Base-by-base conservation (phyloP, 2,113 vertebrate genomes). In the Nicator chloris region DNA sequence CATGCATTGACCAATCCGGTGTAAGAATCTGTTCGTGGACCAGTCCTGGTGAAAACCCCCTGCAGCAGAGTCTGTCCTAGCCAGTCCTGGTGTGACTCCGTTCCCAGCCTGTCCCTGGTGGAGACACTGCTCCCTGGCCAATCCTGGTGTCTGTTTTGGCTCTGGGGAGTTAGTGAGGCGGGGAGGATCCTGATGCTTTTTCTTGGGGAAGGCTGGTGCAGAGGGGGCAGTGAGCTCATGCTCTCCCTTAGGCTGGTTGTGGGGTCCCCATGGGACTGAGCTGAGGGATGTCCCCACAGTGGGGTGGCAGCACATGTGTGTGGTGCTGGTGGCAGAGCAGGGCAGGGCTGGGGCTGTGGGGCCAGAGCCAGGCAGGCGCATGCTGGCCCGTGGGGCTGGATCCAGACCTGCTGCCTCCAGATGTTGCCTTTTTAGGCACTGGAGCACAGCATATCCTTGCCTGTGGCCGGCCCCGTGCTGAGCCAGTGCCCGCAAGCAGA, bases 381-480 rank as follows among this genome's bases (percentile, higher is more conserved):
- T 13, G 2, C 63, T 75, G 86, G 86, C 85, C 77, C 9, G 6
- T 3, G 7, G 77, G 89, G 90, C 65, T 2, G 5, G 51, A 71
- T 94, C 90, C 82, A 88, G 90, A 75, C 78, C 65, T 3, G 83
- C 75, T 75, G 87, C 82, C 47, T 61, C 86, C 81, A 82, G 95
- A 97, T 64, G 93, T 97, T 98, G 97, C 98, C 98, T 98, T 98
- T 98, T 98, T 98, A 98, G 98, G 98, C 90, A 72, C 95, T 96
- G 75, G 91, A 97, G 86, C 71, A 42, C 82, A n/a, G 66, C 66
- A 20, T 19, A 69, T 88, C 90, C 59, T 59, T 88, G 93, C 66
- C 50, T 39, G 63, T 35, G 42, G 90, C 59, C 30, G 0, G 90
- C 85, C 45, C 27, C 0, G 33, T 80, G 93, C 85, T 0, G 18